Evolutionary conservation across 2,888 invertebrate species (phyloP).

Genomic region (Tuta absoluta): DNA sequence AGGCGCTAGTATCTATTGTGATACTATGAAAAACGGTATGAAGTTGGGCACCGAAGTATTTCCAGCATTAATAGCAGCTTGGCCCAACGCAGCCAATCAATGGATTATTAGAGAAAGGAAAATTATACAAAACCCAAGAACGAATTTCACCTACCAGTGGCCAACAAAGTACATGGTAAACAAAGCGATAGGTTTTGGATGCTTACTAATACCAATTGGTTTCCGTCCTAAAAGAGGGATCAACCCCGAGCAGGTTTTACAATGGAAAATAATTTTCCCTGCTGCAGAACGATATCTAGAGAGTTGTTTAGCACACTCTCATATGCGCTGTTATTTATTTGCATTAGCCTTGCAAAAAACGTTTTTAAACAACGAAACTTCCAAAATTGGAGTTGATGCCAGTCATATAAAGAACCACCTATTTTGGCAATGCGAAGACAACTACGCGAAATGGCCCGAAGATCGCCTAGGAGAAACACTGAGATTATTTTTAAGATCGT

Average conservation of each 20-base stretch:
- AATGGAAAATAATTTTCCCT: conserved; percentile 90
- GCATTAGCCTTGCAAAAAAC: conserved; percentile 86
- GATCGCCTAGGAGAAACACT: conserved; percentile 86
- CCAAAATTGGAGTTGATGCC: conserved; percentile 83
- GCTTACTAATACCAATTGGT: conserved; percentile 86
- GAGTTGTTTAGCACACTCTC: conserved; percentile 85
- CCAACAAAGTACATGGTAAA: conserved; percentile 85
- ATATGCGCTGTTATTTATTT: conserved; percentile 86
- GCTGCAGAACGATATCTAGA: conserved; percentile 89
- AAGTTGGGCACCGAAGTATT: conserved; percentile 83
- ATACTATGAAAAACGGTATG: conserved; percentile 65
- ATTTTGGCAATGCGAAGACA: conserved; percentile 89
- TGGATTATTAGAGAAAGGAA: conserved; percentile 84
- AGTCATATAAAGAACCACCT: conserved; percentile 87
- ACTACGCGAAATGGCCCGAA: conserved; percentile 87
- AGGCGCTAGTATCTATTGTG: conserved; percentile 85
- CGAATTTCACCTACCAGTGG: conserved; percentile 84
- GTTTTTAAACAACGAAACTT: conserved; percentile 84
- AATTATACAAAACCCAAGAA: conserved; percentile 78
- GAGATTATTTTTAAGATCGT: conserved; percentile 81
- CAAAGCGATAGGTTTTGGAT: conserved; percentile 84
- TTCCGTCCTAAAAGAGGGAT: conserved; percentile 82
- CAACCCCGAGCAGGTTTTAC: conserved; percentile 83
- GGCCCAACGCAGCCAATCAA: conserved; percentile 87
- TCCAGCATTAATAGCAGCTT: conserved; percentile 85